These are phyloP conservation scores for Hydractinia symbiolongicarpus DNA, from an alignment of 30 jellyfish, hydroid and myxozoan genomes.

Conservation along the genomic window DNA sequence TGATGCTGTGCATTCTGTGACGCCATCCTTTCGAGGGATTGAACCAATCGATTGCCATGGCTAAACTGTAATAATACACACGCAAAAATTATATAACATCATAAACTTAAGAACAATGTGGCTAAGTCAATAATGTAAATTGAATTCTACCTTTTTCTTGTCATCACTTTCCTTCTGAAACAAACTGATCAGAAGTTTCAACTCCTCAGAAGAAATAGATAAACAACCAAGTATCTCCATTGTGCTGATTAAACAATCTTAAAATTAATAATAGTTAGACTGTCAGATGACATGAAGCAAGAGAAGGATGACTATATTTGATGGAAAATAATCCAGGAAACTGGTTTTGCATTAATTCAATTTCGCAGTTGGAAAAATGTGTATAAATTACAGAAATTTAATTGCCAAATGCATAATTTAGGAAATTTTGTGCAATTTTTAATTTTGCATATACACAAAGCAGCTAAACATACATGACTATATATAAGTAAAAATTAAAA, in stretches of 20 bases:
- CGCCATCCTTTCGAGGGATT: conserved; percentile 94
- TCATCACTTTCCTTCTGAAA: conserved; percentile 19
- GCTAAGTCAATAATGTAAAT: background rate
- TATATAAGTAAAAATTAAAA: no score
- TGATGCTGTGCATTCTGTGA: conserved; percentile 39
- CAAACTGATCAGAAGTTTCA: conserved; percentile 63
- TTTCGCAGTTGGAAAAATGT: no score
- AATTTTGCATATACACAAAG: no score
- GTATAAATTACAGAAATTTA: no score
- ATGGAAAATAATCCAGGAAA: no score
- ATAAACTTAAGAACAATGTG: background rate
- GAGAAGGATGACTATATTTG: no score
- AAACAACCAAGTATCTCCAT: conserved; percentile 82
- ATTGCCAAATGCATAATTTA: no score
- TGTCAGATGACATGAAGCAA: no score
- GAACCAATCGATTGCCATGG: conserved; percentile 69
- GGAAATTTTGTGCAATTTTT: no score
- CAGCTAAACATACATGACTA: no score
- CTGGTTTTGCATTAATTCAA: no score
- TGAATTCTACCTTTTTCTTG: background rate
- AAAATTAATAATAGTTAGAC: background rate
- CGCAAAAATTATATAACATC: background rate
- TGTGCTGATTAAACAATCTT: conserved; percentile 79
- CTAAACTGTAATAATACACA: conserved; percentile 26
- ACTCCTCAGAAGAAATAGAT: conserved; percentile 64